These are phyloP conservation scores for Dusona sp. DNA, from an alignment of 2,888 invertebrate species.

Conservation along the genomic window DNA sequence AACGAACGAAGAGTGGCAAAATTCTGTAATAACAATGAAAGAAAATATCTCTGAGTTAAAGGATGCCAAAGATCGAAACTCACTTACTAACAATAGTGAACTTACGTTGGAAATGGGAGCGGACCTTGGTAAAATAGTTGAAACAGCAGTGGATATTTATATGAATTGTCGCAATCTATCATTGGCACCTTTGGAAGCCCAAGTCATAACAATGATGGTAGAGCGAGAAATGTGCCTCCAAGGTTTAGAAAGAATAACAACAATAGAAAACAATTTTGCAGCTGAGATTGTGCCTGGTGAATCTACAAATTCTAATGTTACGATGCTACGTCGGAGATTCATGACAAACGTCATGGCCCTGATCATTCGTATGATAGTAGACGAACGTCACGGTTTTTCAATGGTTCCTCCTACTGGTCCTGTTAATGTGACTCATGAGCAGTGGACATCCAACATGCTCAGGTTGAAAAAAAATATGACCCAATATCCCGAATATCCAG, in stretches of 20 bases:
- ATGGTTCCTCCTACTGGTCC: neutral
- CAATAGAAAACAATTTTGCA: neutral
- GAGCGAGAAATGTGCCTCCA: constrained; percentile 20
- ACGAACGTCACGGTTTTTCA: neutral
- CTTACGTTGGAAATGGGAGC: constrained; percentile 2
- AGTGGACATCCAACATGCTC: constrained; percentile 6
- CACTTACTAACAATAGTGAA: neutral
- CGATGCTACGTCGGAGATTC: constrained; percentile 5
- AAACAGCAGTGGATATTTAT: neutral
- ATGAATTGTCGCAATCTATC: neutral
- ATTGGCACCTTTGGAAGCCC: neutral
- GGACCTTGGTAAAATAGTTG: constrained; percentile 19
- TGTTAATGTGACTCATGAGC: constrained; percentile 1
- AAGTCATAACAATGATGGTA: neutral
- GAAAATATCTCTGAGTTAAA: neutral
- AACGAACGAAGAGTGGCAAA: constrained; percentile 22
- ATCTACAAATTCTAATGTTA: constrained; percentile 19
- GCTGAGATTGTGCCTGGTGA: constrained; percentile 42
- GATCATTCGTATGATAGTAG: neutral
- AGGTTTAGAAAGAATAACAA: neutral
- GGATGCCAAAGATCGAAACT: neutral
- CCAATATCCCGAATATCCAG: neutral
- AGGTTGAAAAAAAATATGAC: neutral
- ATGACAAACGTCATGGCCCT: neutral
- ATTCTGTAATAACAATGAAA: neutral